Evolutionary conservation across 2,888 invertebrate species (phyloP).

Genomic region (Stenodema calcarata): DNA sequence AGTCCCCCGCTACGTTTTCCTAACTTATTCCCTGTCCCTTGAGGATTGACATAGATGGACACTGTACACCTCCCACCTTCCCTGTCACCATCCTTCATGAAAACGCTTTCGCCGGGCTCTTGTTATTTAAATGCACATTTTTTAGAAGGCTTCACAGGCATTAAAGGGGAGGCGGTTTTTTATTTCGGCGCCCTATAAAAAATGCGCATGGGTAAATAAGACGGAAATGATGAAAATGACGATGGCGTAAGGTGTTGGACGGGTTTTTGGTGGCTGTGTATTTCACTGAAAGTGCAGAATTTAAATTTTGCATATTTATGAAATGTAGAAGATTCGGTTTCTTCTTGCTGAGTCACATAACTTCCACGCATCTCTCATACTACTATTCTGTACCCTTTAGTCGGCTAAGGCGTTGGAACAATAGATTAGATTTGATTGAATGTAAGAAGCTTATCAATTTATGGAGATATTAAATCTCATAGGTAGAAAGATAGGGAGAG

Average conservation of each 20-base stretch:
- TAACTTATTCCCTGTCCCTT: background rate
- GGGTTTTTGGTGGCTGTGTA: background rate
- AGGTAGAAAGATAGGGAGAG: too few relatives aligned
- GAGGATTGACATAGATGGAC: background rate
- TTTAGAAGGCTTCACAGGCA: background rate
- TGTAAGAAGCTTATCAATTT: too few relatives aligned
- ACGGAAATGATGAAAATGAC: background rate
- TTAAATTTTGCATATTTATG: background rate
- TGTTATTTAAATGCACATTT: background rate
- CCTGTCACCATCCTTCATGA: background rate
- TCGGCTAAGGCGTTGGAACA: too few relatives aligned
- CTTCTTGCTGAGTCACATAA: background rate
- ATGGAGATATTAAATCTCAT: too few relatives aligned
- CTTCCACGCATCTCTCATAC: too few relatives aligned
- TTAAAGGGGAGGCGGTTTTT: background rate
- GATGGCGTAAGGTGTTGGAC: background rate
- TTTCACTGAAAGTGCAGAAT: background rate
- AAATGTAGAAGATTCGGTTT: background rate
- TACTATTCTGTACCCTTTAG: too few relatives aligned
- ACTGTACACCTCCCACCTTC: background rate
- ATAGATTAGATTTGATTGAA: too few relatives aligned
- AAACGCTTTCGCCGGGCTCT: background rate
- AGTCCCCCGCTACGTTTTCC: background rate
- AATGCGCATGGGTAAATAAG: conserved; percentile 15
- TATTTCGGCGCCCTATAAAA: background rate